Percentiles rank a stretch among this genome's conserved stretches.
phyloP scores from a whole-genome alignment of 2,113 vertebrate genomes.

The Thalassarche chlororhynchos region DNA sequence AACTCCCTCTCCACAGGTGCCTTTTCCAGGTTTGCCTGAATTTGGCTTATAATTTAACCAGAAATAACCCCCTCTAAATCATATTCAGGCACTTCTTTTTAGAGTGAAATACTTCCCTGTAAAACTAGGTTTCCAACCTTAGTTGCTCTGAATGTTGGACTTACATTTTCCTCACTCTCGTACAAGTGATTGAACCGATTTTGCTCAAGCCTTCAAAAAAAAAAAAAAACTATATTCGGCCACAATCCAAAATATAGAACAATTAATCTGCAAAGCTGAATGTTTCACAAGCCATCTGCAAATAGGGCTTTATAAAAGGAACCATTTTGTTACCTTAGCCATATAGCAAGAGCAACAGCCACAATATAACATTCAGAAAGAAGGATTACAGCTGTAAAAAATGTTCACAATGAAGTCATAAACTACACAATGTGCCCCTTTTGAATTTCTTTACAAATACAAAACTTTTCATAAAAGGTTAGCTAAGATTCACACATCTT shows the following conservation, averaged over 20 bases:
- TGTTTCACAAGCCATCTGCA: slow-evolving; percentile 60
- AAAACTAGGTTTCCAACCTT: slow-evolving; percentile 1
- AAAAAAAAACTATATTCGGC: neutral
- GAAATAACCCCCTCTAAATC: slow-evolving; percentile 3
- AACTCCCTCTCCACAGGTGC: neutral
- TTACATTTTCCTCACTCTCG: neutral
- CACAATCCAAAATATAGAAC: neutral
- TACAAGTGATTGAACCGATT: neutral
- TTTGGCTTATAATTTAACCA: slow-evolving; percentile 24
- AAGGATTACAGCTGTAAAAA: slow-evolving; percentile 44
- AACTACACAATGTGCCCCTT: slow-evolving; percentile 24
- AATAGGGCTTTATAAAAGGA: neutral
- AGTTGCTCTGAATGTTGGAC: neutral
- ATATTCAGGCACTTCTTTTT: neutral
- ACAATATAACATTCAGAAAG: slow-evolving; percentile 18
- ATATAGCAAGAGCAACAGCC: neutral
- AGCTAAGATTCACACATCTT: slow-evolving; percentile 47
- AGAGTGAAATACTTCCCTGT: neutral
- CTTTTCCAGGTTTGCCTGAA: slow-evolving; percentile 6
- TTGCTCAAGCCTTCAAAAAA: neutral
- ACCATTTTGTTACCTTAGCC: slow-evolving; percentile 34
- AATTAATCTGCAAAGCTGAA: slow-evolving; percentile 13
- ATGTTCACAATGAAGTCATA: slow-evolving; percentile 46
- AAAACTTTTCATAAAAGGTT: neutral
- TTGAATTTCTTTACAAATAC: slow-evolving; percentile 36